phyloP scores from a whole-genome alignment of 2,888 invertebrate genomes.

The Arge pagana region DNA sequence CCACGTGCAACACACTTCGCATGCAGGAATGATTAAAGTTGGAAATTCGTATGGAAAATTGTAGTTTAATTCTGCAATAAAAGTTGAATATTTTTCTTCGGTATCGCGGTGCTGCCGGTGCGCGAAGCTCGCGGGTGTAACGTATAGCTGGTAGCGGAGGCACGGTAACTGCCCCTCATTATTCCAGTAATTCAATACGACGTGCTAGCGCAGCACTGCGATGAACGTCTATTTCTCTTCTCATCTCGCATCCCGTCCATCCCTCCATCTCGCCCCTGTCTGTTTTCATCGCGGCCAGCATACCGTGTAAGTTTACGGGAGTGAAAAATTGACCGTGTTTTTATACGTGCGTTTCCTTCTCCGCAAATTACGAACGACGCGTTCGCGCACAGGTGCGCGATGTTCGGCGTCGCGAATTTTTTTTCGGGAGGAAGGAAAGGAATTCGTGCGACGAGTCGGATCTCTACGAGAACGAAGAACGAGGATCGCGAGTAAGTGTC shows the following conservation, averaged over 20 bases:
- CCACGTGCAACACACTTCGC: constrained; percentile 7
- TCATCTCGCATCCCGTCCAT: neutral
- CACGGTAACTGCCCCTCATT: constrained; percentile 24
- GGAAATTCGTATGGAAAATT: constrained; percentile 20
- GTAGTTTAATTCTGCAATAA: constrained; percentile 22
- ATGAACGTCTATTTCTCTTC: constrained; percentile 12
- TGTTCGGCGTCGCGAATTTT: no score
- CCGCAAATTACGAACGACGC: no score
- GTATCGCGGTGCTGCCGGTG: constrained; percentile 4
- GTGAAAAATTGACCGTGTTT: no score
- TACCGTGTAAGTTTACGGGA: no score
- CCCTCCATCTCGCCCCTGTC: neutral
- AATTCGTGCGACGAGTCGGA: no score
- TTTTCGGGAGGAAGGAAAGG: no score
- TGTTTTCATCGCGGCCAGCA: no score
- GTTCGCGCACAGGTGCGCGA: no score
- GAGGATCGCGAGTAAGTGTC: no score
- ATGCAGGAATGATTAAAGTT: constrained; percentile 12
- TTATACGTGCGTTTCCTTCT: no score
- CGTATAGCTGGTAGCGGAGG: constrained; percentile 8
- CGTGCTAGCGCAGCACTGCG: constrained; percentile 7
- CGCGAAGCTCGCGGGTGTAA: constrained; percentile 22
- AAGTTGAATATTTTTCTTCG: constrained; percentile 23
- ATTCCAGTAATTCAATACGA: constrained; percentile 25
- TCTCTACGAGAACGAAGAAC: no score